These are phyloP conservation scores for Morinoia aosen DNA, from an alignment of 2,888 invertebrate genomes.

Conservation along the genomic window DNA sequence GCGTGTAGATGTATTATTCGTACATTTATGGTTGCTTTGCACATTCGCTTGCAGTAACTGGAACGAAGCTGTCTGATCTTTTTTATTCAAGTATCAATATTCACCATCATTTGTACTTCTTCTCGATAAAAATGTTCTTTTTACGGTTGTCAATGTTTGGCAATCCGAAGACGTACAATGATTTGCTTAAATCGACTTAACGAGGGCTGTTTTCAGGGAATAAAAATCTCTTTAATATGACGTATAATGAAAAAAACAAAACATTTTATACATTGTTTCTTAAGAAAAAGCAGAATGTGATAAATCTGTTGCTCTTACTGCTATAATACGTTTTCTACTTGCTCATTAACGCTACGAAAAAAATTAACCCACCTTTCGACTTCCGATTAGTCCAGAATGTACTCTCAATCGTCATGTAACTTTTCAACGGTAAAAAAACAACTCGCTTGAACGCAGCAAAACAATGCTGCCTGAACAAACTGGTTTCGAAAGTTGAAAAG, in stretches of 20 bases:
- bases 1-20: too few relatives aligned
- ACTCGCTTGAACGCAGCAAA: neutral
- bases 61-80: too few relatives aligned
- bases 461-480: neutral
- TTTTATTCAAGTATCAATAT: too few relatives aligned
- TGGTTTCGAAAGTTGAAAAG: neutral
- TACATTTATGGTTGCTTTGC: too few relatives aligned
- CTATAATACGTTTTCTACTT: conserved; percentile 26
- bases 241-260: conserved; percentile 28
- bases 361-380: neutral
- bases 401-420: neutral
- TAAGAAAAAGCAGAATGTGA: neutral
- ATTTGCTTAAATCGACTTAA: too few relatives aligned
- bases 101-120: too few relatives aligned
- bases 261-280: conserved; percentile 21
- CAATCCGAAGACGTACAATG: too few relatives aligned
- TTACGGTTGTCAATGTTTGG: too few relatives aligned
- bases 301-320: conserved; percentile 21
- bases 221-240: neutral
- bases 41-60: too few relatives aligned
- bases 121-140: too few relatives aligned
- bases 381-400: neutral
- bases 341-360: conserved; percentile 3
- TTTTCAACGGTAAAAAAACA: neutral
- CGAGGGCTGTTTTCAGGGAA: neutral